phyloP scores from a whole-genome alignment of 2,797 vertebrate genomes.

The Eulemur coronatus region DNA sequence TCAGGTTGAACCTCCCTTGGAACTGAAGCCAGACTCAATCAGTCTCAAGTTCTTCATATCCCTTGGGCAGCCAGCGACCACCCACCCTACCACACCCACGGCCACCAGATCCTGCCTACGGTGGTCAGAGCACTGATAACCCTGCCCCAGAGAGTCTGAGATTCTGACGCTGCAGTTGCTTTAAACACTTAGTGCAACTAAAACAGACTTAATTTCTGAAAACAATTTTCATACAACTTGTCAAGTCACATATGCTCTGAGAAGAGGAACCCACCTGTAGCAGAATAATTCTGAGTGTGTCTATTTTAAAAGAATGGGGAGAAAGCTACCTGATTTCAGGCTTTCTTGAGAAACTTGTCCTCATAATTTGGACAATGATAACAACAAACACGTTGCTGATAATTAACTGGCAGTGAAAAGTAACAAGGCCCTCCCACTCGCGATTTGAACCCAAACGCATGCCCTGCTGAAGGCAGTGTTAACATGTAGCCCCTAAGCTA shows the following conservation, averaged over 20 bases:
- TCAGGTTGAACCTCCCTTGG: neutral
- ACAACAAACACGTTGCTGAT: neutral
- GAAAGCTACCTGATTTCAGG: neutral
- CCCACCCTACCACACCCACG: fast-evolving
- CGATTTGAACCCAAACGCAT: fast-evolving
- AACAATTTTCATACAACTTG: neutral
- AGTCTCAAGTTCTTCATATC: neutral
- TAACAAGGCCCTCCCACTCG: neutral
- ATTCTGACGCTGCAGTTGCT: neutral
- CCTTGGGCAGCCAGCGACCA: neutral
- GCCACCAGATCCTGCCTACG: fast-evolving
- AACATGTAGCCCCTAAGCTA: fast-evolving
- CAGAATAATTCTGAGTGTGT: neutral
- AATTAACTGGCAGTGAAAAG: neutral
- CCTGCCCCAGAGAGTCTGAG: neutral
- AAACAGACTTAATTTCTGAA: neutral
- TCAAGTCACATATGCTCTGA: neutral
- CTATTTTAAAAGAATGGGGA: neutral
- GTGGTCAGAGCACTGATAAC: fast-evolving
- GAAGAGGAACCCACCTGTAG: neutral
- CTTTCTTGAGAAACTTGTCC: neutral
- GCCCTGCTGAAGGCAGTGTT: neutral
- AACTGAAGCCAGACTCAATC: neutral
- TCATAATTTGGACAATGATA: neutral
- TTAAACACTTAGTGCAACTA: neutral